Evolutionary conservation across 2,797 vertebrate species (phyloP).

Genomic region (Sylvilagus floridanus): DNA sequence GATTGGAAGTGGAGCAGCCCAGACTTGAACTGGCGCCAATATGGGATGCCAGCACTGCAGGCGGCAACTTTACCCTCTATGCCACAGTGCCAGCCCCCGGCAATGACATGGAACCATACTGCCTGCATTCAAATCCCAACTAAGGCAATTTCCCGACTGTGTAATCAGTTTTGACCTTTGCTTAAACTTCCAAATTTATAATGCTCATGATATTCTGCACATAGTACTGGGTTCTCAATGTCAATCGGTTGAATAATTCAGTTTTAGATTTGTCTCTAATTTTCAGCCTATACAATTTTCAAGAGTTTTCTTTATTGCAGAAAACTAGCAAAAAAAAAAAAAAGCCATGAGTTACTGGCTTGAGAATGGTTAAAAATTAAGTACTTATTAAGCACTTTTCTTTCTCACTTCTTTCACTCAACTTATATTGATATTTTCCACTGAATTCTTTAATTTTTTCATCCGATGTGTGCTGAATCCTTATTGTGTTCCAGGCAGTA

Average conservation of each 20-base stretch:
- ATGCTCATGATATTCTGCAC: slow-evolving; percentile 1
- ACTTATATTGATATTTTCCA: neutral
- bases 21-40: no score
- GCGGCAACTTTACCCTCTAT: no score
- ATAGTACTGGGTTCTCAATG: neutral
- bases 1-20: no score
- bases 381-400: neutral
- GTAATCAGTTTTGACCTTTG: neutral
- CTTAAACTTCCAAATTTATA: slow-evolving; percentile 32
- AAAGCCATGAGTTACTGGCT: neutral
- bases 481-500: neutral
- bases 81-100: no score
- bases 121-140: neutral
- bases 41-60: no score
- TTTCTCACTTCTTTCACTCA: neutral
- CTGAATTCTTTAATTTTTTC: slow-evolving; percentile 33
- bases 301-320: neutral
- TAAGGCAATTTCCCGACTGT: neutral
- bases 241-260: neutral
- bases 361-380: neutral
- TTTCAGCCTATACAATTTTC: neutral
- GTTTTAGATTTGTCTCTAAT: neutral
- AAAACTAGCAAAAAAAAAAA: slow-evolving; percentile 31
- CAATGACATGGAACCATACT: neutral
- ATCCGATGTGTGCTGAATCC: neutral